These are phyloP conservation scores for Dyspetes luteomarginatus DNA, from an alignment of 2,888 invertebrate genomes.

Conservation along the genomic window DNA sequence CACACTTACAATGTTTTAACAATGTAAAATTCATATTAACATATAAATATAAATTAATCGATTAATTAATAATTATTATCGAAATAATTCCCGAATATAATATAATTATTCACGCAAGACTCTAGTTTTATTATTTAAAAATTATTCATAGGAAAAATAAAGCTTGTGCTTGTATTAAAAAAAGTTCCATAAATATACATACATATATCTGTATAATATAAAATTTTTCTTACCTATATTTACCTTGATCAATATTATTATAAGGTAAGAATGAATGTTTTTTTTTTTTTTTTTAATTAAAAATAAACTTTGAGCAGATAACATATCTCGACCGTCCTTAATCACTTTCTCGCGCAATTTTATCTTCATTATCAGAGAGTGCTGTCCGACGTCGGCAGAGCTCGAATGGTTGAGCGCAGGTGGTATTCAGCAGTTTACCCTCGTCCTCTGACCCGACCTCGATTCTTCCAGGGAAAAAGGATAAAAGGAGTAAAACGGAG, in stretches of 20 bases:
- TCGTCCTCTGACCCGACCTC: constrained; percentile 35
- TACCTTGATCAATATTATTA: not conserved
- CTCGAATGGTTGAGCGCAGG: constrained; percentile 40
- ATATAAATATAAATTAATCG: not conserved
- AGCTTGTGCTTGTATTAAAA: too few relatives aligned
- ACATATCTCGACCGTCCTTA: constrained; percentile 42
- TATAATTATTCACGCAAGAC: too few relatives aligned
- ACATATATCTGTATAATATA: too few relatives aligned
- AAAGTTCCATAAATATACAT: too few relatives aligned
- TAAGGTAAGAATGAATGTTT: not conserved
- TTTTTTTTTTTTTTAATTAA: constrained; percentile 14
- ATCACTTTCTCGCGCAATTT: constrained; percentile 56
- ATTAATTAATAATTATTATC: not conserved
- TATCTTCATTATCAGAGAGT: constrained; percentile 56
- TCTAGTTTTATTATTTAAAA: not conserved
- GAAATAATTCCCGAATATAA: not conserved
- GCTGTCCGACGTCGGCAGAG: constrained; percentile 38
- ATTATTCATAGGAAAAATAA: too few relatives aligned
- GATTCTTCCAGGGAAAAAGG: constrained; percentile 15
- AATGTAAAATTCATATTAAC: too few relatives aligned
- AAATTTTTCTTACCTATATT: not conserved
- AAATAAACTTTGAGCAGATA: not conserved
- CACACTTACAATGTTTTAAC: not conserved
- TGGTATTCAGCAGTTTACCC: constrained; percentile 43
- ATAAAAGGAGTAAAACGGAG: constrained; percentile 9